A percentile compares a stretch with the other conserved stretches of the same genome.
Conservation (phyloP, 2,888 invertebrate species). For the Ichneumoninae sp. region DNA sequence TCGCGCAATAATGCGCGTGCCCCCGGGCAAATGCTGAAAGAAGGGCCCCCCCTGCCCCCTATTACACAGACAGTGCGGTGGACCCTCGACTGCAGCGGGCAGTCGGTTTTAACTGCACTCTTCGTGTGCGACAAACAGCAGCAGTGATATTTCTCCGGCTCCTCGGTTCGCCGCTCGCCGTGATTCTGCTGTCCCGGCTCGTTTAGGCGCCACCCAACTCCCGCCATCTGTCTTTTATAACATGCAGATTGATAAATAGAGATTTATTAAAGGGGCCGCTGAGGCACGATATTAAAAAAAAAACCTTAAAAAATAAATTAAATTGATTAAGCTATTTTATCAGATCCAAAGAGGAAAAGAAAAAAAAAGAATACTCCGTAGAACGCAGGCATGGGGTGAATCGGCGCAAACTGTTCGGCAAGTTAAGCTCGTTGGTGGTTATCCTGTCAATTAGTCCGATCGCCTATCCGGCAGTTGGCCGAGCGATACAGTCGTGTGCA, state of each 20-base stretch:
- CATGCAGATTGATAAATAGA: constrained; percentile 20
- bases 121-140: constrained; percentile 42
- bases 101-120: constrained; percentile 54
- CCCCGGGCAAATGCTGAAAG: constrained; percentile 77
- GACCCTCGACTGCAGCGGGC: constrained; percentile 51
- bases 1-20: constrained; percentile 77
- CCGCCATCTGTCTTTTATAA: constrained; percentile 19
- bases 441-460: constrained; percentile 48
- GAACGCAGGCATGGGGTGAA: too few relatives aligned
- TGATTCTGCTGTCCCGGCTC: constrained; percentile 42
- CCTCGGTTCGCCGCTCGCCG: constrained; percentile 22
- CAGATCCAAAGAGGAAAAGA: not conserved
- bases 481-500: constrained; percentile 25
- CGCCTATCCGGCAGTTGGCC: constrained; percentile 24
- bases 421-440: constrained; percentile 27
- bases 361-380: not conserved
- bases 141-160: constrained; percentile 48
- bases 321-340: not conserved
- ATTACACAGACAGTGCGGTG: constrained; percentile 72
- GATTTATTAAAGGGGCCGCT: constrained; percentile 4
- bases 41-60: constrained; percentile 61
- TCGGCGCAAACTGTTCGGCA: constrained; percentile 15
- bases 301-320: not conserved
- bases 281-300: not conserved
- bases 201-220: constrained; percentile 55